Evolutionary conservation across 2,888 invertebrate genomes (phyloP).

Genomic region (Lasioglossum figueresi): DNA sequence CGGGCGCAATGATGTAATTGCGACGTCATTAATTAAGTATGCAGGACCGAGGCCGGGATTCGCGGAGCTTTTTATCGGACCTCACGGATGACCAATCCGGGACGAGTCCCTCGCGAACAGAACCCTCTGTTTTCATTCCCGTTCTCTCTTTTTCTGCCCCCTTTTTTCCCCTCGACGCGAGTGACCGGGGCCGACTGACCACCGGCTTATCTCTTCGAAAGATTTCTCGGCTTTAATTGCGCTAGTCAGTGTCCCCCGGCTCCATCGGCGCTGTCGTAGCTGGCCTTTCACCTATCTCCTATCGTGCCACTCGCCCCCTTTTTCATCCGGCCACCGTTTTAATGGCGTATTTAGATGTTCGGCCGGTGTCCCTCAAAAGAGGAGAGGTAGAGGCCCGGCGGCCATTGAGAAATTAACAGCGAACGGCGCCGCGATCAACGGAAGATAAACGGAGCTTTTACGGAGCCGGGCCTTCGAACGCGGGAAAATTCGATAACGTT

Average conservation of each 20-base stretch:
- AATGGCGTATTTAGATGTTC: conserved; percentile 58
- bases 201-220: conserved; percentile 68
- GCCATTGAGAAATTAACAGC: conserved; percentile 40
- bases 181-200: conserved; percentile 48
- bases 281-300: conserved; percentile 71
- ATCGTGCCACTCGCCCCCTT: conserved; percentile 60
- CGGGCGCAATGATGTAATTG: conserved; percentile 9
- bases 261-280: conserved; percentile 52
- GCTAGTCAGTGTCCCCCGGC: conserved; percentile 68
- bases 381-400: conserved; percentile 1
- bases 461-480: conserved; percentile 22
- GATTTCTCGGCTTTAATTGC: conserved; percentile 77
- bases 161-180: conserved; percentile 35
- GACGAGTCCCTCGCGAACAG: conserved; percentile 45
- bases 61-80: conserved; percentile 72
- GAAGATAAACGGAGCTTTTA: conserved; percentile 51
- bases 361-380: conserved; percentile 31
- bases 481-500: conserved; percentile 54
- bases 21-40: conserved; percentile 73
- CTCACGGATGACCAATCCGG: conserved; percentile 49
- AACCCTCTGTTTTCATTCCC: conserved; percentile 25
- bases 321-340: conserved; percentile 51
- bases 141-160: conserved; percentile 47
- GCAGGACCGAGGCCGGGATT: conserved; percentile 45
- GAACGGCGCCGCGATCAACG: conserved; percentile 17